These are phyloP conservation scores for Sacculina carcini DNA, from an alignment of 2,888 invertebrate species.

Conservation along the genomic window DNA sequence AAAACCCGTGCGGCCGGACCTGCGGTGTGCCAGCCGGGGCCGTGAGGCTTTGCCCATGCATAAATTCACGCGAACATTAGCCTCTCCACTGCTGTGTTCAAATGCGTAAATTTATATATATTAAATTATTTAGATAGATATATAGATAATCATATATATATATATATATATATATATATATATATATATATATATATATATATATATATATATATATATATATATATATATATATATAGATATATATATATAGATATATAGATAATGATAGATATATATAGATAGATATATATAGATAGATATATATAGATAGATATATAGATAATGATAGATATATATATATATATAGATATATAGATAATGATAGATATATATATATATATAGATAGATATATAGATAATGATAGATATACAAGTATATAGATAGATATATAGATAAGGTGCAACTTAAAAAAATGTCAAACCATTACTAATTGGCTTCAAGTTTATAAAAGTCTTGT, in stretches of 20 bases:
- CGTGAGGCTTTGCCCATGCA: too few relatives aligned
- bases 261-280: neutral
- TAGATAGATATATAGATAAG: neutral
- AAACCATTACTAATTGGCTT: neutral
- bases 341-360: neutral
- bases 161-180: neutral
- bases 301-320: neutral
- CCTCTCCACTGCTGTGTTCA: too few relatives aligned
- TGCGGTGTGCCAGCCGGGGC: too few relatives aligned
- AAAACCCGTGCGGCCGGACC: too few relatives aligned
- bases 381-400: neutral
- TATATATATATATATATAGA: neutral
- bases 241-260: neutral
- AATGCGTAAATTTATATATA: too few relatives aligned
- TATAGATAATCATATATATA: neutral
- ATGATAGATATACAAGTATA: too few relatives aligned
- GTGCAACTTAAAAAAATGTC: neutral
- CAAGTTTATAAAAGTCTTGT: neutral
- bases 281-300: constrained; percentile 1
- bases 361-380: neutral
- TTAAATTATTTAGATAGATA: neutral
- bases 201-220: neutral
- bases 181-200: constrained; percentile 3
- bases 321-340: neutral
- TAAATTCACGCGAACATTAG: too few relatives aligned